Evolutionary conservation across 1,140 invertebrate genomes (phyloP).

Genomic region (Tetraneura akinire): DNA sequence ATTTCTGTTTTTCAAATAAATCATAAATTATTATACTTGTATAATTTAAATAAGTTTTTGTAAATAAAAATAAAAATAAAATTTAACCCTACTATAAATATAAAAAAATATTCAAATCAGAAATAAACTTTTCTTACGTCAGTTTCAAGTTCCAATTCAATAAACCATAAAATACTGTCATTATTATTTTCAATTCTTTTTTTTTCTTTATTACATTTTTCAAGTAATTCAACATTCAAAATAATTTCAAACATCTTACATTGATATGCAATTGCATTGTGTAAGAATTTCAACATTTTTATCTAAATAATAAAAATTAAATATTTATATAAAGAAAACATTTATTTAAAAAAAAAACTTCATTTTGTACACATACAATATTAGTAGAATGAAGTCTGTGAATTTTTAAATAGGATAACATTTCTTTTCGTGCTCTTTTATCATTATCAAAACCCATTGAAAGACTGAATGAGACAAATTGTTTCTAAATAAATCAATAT

Average conservation of each 20-base stretch:
- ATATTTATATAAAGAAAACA: slow-evolving; percentile 1
- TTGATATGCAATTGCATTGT: slow-evolving; percentile 42
- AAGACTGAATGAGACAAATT: slow-evolving; percentile 45
- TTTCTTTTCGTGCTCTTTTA: slow-evolving; percentile 39
- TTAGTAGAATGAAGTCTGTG: slow-evolving; percentile 41
- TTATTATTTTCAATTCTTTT: slow-evolving; percentile 44
- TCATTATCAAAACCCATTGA: slow-evolving; percentile 48
- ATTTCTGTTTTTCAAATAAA: no score
- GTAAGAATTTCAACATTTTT: slow-evolving; percentile 45
- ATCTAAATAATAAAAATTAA: slow-evolving; percentile 8
- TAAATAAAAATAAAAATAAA: no score
- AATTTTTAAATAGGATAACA: slow-evolving; percentile 46
- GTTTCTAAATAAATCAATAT: slow-evolving; percentile 29
- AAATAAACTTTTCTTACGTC: slow-evolving; percentile 21
- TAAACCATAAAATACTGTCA: slow-evolving; percentile 48
- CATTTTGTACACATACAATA: slow-evolving; percentile 32
- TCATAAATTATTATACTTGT: no score
- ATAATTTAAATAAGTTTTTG: no score
- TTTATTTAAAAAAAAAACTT: background rate
- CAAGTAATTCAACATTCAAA: slow-evolving; percentile 40
- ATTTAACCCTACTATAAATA: no score
- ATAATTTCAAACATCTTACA: slow-evolving; percentile 50
- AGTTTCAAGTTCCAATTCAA: slow-evolving; percentile 40
- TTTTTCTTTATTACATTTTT: slow-evolving; percentile 43
- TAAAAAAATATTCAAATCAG: no score